Evolutionary conservation across 2,888 invertebrate species (phyloP).

Genomic region (Heliconius charithonia): DNA sequence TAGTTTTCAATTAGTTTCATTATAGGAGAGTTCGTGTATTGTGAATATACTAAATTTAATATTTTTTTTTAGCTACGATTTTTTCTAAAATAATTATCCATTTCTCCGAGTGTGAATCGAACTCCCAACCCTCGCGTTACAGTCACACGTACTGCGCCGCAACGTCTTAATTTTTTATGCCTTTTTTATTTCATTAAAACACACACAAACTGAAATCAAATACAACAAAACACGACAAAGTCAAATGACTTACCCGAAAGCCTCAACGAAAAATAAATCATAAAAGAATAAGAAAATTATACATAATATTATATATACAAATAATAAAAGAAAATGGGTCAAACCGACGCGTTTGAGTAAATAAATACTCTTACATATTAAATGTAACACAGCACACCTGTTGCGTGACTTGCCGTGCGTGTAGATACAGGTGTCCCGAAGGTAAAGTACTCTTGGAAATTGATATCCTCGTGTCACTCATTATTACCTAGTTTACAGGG

Average conservation of each 20-base stretch:
- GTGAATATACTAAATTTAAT: too few species aligned
- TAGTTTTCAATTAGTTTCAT: neutral
- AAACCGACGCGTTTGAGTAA: constrained; percentile 27
- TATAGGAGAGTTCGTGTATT: neutral
- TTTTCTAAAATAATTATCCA: too few species aligned
- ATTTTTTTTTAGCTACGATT: too few species aligned
- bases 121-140: too few species aligned
- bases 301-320: neutral
- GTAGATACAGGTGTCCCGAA: constrained; percentile 39
- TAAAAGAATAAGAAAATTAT: neutral
- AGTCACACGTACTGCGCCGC: too few species aligned
- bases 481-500: constrained; percentile 12
- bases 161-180: neutral
- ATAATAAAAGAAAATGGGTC: constrained; percentile 23
- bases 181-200: neutral
- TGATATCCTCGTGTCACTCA: constrained; percentile 24
- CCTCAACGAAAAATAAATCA: neutral
- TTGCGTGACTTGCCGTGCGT: constrained; percentile 51
- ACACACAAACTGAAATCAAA: too few species aligned
- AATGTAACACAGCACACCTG: constrained; percentile 44
- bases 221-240: too few species aligned
- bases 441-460: constrained; percentile 37
- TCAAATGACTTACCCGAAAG: too few species aligned
- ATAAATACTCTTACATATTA: constrained; percentile 34
- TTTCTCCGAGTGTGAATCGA: too few species aligned